Base-by-base conservation (phyloP, 2,888 invertebrate species). In the Erebia aethiops region DNA sequence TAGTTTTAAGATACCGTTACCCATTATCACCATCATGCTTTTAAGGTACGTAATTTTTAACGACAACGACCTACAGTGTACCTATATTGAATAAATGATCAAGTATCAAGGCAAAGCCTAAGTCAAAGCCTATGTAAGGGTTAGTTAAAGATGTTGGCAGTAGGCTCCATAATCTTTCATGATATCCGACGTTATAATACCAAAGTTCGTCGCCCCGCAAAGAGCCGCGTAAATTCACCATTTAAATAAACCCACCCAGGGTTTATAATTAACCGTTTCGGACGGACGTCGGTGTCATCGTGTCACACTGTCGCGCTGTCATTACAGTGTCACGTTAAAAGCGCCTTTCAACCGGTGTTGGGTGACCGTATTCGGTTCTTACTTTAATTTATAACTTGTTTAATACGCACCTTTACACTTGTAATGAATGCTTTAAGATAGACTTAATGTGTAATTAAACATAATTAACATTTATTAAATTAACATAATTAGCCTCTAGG, bases 181-280 rank as follows among this genome's bases (percentile, higher is more conserved):
- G 51, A 51, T 4, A 16, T 51, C n/a, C 51, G n/a, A 16, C n/a
- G 16, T 52, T 52, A 16, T 52, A 52, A n/a, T 46, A 54, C 18
- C 54, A 10, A 49, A 49, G 62, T 62, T 64, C 16, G 13, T 35
- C 16, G 26, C 11, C 21, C 41, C 18, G 56, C n/a, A 56, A 66
- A 7, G 41, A 43, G 52, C 35, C 7, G 56, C 43, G 46, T 43
- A 56, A 66, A 66, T 52, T 56, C 65, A 66, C 43, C 18, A 66
- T 56, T 16, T 3, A 56, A 66, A 66, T 56, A 66, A 66, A 67
- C 69, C 76, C n/a, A n/a, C n/a, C n/a, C n/a, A n/a, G 71, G 70
- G 68, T 71, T 78, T 87, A 85, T 88, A 91, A 91, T 91, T 89
- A 90, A 87, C 91, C 90, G 88, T 90, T 84, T 88, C 89, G 81